Base-by-base conservation (phyloP, 2,888 invertebrate genomes). In the Parasteatoda lunata region DNA sequence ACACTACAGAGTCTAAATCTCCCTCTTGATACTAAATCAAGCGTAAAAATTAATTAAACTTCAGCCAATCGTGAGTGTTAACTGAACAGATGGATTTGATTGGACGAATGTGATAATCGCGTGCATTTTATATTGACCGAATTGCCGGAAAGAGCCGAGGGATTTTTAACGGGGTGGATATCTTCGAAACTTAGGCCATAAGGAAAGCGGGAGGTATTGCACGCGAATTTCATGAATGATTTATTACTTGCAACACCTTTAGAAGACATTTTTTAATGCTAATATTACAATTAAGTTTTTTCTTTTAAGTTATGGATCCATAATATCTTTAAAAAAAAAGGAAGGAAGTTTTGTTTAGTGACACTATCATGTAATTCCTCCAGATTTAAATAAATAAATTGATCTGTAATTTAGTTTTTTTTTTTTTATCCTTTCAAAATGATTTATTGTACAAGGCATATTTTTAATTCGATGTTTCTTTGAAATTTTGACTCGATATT, bases 21-120 rank as follows among this genome's bases (percentile, higher is more conserved):
- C 11, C 4, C 59, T 51, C 64, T 65, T 64, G 75, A 69, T 59
- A 47, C 73, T 77, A 68, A 78, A 84, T 84, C 78, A 86, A 71
- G 80, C 85, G 68, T 71, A 66, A 69, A 86, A 86, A 86, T 86
- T 86, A 86, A 86, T 86, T 86, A 86, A 86, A 30, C 77, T 70
- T 71, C 80, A 54, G 68, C 85, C 85, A 86, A 86, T 86, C 85
- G 72, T 71, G 80, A 76, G 85, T 86, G 80, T 76, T 80, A 80
- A 54, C 48, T 80, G 80, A 80, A 77, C 80, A 79, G 77, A 77
- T 80, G 85, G 71, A 86, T 80, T 51, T 52, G 80, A 86, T 86
- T 86, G 85, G 85, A 49, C 59, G 76, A 68, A 86, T 81, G 80
- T 66, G 80, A 54, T 54, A 77, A 86, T 86, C 71, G 85, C 85